Percentiles rank a stretch among this genome's conserved stretches.
Evolutionary conservation across 2,888 invertebrate genomes (phyloP).

Genomic region (Tuberolachnus salignus): DNA sequence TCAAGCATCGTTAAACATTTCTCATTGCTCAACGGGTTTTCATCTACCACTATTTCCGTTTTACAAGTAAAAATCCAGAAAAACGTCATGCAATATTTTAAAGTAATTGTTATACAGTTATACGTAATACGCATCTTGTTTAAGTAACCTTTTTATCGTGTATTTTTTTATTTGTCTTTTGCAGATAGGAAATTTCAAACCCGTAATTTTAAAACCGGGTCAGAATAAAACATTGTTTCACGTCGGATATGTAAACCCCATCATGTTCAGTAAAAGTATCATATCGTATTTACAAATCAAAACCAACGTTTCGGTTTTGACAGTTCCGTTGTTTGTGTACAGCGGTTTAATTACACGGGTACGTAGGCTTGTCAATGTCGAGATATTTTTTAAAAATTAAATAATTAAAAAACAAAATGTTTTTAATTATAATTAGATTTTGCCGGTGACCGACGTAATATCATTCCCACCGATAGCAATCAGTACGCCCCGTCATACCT

Average conservation of each 20-base stretch:
- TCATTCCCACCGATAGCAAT: slow-evolving; percentile 50
- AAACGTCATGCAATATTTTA: slow-evolving; percentile 53
- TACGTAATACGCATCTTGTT: not conserved
- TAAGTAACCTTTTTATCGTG: not conserved
- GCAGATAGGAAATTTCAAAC: slow-evolving; percentile 51
- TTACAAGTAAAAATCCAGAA: slow-evolving; percentile 43
- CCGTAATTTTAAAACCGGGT: slow-evolving; percentile 47
- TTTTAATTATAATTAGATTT: slow-evolving; percentile 23
- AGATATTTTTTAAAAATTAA: too few relatives aligned
- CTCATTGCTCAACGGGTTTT: slow-evolving; percentile 50
- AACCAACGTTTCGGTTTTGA: slow-evolving; percentile 53
- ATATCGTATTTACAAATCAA: slow-evolving; percentile 50
- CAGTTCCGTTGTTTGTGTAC: slow-evolving; percentile 47
- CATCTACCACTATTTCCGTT: slow-evolving; percentile 46
- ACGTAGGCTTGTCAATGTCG: not conserved
- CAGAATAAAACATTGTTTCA: slow-evolving; percentile 54
- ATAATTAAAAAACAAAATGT: not conserved
- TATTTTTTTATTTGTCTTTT: not conserved
- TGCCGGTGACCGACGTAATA: slow-evolving; percentile 45
- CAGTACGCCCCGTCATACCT: slow-evolving; percentile 51
- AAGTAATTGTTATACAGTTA: slow-evolving; percentile 12
- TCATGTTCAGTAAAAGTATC: slow-evolving; percentile 37
- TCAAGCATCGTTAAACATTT: slow-evolving; percentile 46
- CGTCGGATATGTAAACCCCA: slow-evolving; percentile 50
- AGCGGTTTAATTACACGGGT: slow-evolving; percentile 44